These are phyloP conservation scores for Dione juno DNA, from an alignment of 2,888 invertebrate genomes.

Conservation along the genomic window DNA sequence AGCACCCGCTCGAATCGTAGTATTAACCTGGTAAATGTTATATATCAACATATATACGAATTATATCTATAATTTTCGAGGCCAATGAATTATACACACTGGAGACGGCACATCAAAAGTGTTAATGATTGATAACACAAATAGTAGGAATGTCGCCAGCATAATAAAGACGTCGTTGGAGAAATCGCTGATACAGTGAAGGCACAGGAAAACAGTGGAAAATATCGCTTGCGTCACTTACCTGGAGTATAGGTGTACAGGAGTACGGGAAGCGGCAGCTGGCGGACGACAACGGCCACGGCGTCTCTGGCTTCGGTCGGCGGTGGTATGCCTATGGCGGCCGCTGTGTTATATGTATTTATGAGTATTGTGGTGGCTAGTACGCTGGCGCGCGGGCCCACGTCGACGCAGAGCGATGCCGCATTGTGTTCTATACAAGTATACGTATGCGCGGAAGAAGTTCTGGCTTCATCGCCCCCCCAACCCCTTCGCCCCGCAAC, in stretches of 20 bases:
- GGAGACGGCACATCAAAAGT: not conserved
- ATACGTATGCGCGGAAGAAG: conserved; percentile 62
- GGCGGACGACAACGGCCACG: conserved; percentile 34
- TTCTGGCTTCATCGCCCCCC: conserved; percentile 50
- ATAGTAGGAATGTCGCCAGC: conserved; percentile 58
- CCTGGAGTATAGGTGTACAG: conserved; percentile 51
- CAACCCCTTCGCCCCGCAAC: conserved; percentile 26
- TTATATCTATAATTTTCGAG: not conserved
- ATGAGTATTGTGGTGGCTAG: conserved; percentile 60
- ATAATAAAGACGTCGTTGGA: conserved; percentile 41
- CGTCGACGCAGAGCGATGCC: conserved; percentile 75
- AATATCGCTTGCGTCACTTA: conserved; percentile 67
- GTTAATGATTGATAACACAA: conserved; percentile 51
- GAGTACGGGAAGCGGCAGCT: conserved; percentile 38
- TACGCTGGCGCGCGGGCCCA: conserved; percentile 67
- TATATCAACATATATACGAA: not conserved
- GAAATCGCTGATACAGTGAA: conserved; percentile 51
- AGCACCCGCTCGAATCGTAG: not conserved
- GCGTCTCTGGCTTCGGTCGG: conserved; percentile 49
- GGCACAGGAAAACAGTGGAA: not conserved
- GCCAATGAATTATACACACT: not conserved
- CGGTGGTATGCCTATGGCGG: conserved; percentile 55
- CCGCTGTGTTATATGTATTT: conserved; percentile 63
- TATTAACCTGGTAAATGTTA: not conserved
- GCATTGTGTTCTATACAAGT: conserved; percentile 71